Base-by-base conservation (phyloP, 2,888 invertebrate genomes). In the Limnephilus marmoratus region DNA sequence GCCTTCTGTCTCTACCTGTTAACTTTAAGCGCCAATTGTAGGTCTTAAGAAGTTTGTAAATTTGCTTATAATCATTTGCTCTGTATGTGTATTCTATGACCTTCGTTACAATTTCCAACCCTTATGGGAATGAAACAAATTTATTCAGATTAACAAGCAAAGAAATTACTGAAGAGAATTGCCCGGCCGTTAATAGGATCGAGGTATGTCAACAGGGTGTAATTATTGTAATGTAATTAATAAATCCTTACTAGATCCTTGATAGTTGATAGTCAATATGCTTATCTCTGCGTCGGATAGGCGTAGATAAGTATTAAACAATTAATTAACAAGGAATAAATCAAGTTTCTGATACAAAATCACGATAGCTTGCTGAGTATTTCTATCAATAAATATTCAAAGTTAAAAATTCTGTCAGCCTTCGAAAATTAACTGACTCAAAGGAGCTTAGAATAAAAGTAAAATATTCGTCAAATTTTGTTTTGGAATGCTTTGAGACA, bases 1-100 rank as follows among this genome's bases (percentile, higher is more conserved):
- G 49, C 86, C 86, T 68, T 45, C 49, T n/a, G 49, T n/a, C 45
- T 85, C 29, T 29, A 45, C 86, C 86, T 86, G 45, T 45, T 41
- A n/a, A 86, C 45, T 86, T 86, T 9, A 41, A 15, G 24, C 86
- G 45, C 45, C 86, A 41, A 86, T 86, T 86, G 41, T n/a, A 86
- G 86, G 86, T 86, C 86, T 86, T 86, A 12, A 45, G 29, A 86
- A 86, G 86, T 86, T 86, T 86, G 86, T 86, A 11, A 86, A 86
- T 86, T 86, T 86, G 45, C 45, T 49, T 86, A 86, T 45, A 45
- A 86, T 86, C 68, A 68, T 68, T 68, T 68, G 68, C 68, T n/a
- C 45, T 29, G 9, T 29, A n/a, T 41, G 49, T 45, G 29, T 83
- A 34, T 41, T 83, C 37, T 24, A 24, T 24, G 83, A 83, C 37